phyloP scores from a whole-genome alignment of 2,113 vertebrate species.

The Oceanodroma tethys region DNA sequence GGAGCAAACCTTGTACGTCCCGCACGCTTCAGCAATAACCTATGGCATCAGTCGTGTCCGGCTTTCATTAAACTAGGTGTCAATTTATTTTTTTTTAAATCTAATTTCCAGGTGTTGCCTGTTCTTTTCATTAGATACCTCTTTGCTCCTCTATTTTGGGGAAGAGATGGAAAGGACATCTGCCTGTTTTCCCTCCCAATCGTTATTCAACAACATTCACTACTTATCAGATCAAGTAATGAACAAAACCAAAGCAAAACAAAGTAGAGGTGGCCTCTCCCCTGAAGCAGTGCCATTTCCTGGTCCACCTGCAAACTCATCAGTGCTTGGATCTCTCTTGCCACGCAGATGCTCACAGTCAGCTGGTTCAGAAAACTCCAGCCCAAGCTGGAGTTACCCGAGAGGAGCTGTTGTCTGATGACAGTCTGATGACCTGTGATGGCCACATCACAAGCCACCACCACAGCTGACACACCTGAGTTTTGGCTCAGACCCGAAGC shows the following conservation, averaged over 20 bases:
- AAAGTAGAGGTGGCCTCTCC: not conserved
- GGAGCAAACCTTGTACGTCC: not conserved
- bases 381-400: not conserved
- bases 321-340: not conserved
- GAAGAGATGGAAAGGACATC: not conserved
- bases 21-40: not conserved
- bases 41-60: not conserved
- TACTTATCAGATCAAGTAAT: not conserved
- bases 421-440: not conserved
- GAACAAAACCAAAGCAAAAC: not conserved
- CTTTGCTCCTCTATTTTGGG: not conserved
- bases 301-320: not conserved
- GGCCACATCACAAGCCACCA: not conserved
- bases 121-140: not conserved
- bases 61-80: not conserved
- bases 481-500: not conserved
- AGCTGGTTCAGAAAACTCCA: not conserved
- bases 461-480: not conserved
- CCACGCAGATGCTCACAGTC: not conserved
- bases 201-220: not conserved
- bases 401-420: not conserved
- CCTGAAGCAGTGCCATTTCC: not conserved
- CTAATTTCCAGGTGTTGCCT: not conserved
- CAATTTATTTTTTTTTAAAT: not conserved
- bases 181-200: not conserved